Evolutionary conservation across 2,888 invertebrate species (phyloP), one percentile per base, ranked within the genome.

Genomic region (Lasius platythorax): DNA sequence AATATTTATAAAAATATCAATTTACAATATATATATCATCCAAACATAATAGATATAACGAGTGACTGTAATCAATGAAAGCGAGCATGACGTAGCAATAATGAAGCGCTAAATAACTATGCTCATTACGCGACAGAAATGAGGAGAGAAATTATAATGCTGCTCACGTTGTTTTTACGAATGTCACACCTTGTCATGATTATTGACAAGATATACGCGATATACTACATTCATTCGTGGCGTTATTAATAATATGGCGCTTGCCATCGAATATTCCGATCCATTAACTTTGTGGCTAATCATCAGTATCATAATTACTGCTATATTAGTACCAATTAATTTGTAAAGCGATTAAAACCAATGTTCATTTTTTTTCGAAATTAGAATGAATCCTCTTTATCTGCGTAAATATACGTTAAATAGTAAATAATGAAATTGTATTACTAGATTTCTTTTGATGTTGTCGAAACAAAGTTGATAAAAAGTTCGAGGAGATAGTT

Each of bases 171-270:
- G 87, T 85, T 82, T 76, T 82, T 79, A 53, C 87, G 87, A 83
- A 88, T 90, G 90, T 90, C 88, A 91, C 87, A 91, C 88, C 85
- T 87, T 85, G 81, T 63, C 70, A 75, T 58, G 85, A 40, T 50
- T 50, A 64, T 73, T 58, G 56, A 74, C 66, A 70, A 37, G 37
- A 37, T 4, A 46, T 87, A 78, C 28, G 64, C 85, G 67, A 83
- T 84, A 87, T 84, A 82, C 83, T 83, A 85, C 87, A 85, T 85
- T 86, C 83, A 82, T 85, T 79, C 83, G 79, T 76, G 86, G 81
- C 72, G 64, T 78, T 88, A 89, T 89, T 86, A 81, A 72, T 84
- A 87, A 40, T 83, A 43, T 64, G 73, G 68, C 83, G 82, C 74
- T 82, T 79, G 66, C 37, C 72, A 75, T 40, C 33, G 85, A 82